phyloP scores from a whole-genome alignment of 64 coral and sea anemone species.

The Orbicella faveolata region DNA sequence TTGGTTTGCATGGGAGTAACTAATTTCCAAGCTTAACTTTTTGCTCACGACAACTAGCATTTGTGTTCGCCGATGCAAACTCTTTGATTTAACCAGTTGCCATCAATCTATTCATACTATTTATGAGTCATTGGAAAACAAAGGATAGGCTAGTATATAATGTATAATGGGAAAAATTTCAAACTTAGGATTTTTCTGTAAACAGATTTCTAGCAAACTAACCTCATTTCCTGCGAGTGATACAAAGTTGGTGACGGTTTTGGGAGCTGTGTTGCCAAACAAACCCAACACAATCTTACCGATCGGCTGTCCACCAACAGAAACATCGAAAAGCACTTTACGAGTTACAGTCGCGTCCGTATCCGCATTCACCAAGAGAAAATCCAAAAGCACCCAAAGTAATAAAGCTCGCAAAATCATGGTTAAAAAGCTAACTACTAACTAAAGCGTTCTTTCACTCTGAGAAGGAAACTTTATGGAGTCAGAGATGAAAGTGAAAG shows the following conservation, averaged over 20 bases:
- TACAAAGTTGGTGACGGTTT: conserved; percentile 93
- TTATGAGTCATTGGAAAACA: not conserved
- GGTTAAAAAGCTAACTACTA: conserved; percentile 1
- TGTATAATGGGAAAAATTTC: not conserved
- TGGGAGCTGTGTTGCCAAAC: conserved; percentile 89
- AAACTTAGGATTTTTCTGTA: not conserved
- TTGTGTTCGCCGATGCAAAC: not conserved
- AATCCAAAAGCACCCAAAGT: not conserved
- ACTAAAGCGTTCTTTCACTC: not conserved
- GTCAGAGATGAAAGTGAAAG: not conserved
- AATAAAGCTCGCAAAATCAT: not conserved
- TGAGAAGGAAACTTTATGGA: not conserved
- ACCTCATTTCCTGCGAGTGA: conserved; percentile 86
- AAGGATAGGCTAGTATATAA: not conserved
- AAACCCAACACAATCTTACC: conserved; percentile 89
- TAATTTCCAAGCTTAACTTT: not conserved
- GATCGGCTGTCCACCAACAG: conserved; percentile 64
- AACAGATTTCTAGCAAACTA: not conserved
- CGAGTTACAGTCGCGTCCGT: conserved; percentile 60
- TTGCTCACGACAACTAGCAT: not conserved
- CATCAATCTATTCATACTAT: not conserved
- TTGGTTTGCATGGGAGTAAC: not conserved
- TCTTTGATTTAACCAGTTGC: not conserved
- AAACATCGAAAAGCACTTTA: conserved; percentile 78
- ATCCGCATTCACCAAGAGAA: conserved; percentile 34